A percentile compares a stretch with the other conserved stretches of the same genome.
Conservation (phyloP, 2,888 invertebrate genomes). For the Galeopsomyia nigrocyanea region DNA sequence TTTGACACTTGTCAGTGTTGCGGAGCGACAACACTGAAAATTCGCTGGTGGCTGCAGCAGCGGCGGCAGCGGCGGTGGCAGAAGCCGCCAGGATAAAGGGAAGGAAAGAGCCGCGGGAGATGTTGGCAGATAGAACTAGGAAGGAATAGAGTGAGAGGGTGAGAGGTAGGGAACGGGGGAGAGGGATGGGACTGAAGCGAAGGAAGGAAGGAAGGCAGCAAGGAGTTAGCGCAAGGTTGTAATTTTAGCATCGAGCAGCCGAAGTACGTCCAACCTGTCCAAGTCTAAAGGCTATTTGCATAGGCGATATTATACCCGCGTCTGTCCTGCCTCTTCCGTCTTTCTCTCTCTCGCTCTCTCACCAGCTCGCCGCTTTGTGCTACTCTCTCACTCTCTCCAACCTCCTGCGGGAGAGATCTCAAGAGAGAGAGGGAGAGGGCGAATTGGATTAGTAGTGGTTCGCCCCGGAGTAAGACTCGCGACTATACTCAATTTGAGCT, state of each 20-base stretch:
- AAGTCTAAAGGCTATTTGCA: conserved; percentile 69
- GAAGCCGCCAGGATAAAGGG: no score
- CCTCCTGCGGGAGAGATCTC: conserved; percentile 21
- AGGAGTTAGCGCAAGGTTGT: conserved; percentile 47
- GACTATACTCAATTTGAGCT: conserved; percentile 69
- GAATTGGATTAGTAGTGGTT: conserved; percentile 69
- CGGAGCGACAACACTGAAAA: conserved; percentile 39
- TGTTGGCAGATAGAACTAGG: neutral
- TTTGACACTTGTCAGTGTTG: conserved; percentile 31
- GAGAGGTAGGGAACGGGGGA: neutral
- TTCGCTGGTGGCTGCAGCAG: conserved; percentile 20
- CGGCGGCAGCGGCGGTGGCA: neutral
- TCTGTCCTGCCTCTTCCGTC: conserved; percentile 39
- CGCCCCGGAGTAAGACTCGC: conserved; percentile 64
- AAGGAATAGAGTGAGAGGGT: neutral
- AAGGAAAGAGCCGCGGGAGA: neutral
- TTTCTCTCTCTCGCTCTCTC: conserved; percentile 34
- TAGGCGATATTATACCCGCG: conserved; percentile 67
- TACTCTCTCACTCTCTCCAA: conserved; percentile 14
- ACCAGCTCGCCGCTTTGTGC: neutral
- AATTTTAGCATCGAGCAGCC: conserved; percentile 50
- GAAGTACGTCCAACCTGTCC: conserved; percentile 67
- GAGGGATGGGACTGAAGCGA: neutral
- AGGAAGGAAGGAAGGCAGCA: conserved; percentile 8
- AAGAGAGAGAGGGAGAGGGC: conserved; percentile 60